Percentiles rank a stretch among this genome's conserved stretches.
Evolutionary conservation across 2,113 vertebrate genomes (phyloP).

Genomic region (Arvicanthis niloticus): DNA sequence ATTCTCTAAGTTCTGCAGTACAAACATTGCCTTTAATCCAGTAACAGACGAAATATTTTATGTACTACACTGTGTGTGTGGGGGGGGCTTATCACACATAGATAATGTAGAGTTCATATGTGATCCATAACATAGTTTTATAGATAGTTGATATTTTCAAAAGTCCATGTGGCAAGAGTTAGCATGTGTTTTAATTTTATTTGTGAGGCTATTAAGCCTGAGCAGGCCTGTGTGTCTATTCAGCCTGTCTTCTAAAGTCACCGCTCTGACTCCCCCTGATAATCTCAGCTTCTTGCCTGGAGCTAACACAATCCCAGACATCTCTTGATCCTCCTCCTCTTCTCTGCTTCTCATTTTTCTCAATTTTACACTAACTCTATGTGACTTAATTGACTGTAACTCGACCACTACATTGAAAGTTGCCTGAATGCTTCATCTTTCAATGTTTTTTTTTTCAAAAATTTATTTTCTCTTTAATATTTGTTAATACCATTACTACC

Average conservation of each 20-base stretch:
- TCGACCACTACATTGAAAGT: background rate
- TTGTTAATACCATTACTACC: background rate
- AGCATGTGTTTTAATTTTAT: background rate
- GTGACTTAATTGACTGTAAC: slow-evolving; percentile 28
- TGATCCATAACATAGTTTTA: background rate
- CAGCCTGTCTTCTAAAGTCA: background rate
- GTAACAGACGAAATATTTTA: background rate
- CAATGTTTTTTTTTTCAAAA: background rate
- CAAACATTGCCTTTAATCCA: background rate
- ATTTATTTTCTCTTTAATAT: background rate
- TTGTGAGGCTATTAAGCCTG: background rate
- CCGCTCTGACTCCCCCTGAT: background rate
- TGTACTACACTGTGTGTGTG: fast-evolving
- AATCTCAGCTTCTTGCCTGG: background rate
- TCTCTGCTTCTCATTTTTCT: background rate
- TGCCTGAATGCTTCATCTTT: background rate
- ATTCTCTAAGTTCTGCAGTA: background rate
- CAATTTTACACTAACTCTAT: background rate
- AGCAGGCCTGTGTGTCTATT: background rate
- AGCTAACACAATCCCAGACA: background rate
- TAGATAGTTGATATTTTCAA: background rate
- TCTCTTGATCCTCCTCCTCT: background rate
- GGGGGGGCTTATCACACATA: background rate
- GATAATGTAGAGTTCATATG: background rate
- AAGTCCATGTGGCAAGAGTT: background rate